phyloP scores from a whole-genome alignment of 1,140 invertebrate genomes.

The Trachymyrmex septentrionalis region DNA sequence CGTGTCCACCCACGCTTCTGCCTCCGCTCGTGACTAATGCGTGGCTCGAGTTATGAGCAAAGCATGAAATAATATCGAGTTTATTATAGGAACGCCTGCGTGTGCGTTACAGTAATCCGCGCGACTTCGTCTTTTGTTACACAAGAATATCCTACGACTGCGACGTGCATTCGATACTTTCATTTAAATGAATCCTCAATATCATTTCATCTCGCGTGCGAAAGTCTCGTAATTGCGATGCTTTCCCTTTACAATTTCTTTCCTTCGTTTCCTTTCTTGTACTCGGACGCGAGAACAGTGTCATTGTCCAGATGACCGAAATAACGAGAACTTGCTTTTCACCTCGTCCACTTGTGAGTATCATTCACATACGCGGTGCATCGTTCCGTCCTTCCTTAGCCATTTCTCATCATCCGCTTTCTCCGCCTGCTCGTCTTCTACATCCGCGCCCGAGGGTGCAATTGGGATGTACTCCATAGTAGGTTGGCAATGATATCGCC shows the following conservation, averaged over 20 bases:
- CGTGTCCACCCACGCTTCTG: slow-evolving; percentile 68
- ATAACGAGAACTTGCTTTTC: slow-evolving; percentile 5
- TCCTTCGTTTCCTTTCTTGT: slow-evolving; percentile 1
- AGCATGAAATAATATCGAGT: slow-evolving; percentile 51
- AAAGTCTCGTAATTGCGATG: neutral
- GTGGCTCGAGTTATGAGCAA: slow-evolving; percentile 50
- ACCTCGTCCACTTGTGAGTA: neutral
- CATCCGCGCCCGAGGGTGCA: slow-evolving; percentile 67
- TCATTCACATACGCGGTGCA: slow-evolving; percentile 9
- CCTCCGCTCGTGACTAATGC: slow-evolving; percentile 62
- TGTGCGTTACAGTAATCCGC: slow-evolving; percentile 7
- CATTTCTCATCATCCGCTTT: slow-evolving; percentile 52
- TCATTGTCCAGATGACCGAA: slow-evolving; percentile 4
- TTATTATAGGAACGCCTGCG: slow-evolving; percentile 17
- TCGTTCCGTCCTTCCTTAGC: neutral
- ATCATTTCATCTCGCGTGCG: neutral
- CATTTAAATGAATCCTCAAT: neutral
- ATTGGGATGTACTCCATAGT: slow-evolving; percentile 60
- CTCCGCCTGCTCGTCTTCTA: slow-evolving; percentile 59
- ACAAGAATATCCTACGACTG: neutral
- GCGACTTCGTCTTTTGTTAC: neutral
- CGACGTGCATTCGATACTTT: neutral
- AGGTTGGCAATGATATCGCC: slow-evolving; percentile 61
- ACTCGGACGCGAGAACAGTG: neutral
- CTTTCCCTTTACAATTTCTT: slow-evolving; percentile 13